A percentile compares a stretch with the other conserved stretches of the same genome.
phyloP scores from a whole-genome alignment of 2,797 vertebrate species.

The Chaetophractus vellerosus region DNA sequence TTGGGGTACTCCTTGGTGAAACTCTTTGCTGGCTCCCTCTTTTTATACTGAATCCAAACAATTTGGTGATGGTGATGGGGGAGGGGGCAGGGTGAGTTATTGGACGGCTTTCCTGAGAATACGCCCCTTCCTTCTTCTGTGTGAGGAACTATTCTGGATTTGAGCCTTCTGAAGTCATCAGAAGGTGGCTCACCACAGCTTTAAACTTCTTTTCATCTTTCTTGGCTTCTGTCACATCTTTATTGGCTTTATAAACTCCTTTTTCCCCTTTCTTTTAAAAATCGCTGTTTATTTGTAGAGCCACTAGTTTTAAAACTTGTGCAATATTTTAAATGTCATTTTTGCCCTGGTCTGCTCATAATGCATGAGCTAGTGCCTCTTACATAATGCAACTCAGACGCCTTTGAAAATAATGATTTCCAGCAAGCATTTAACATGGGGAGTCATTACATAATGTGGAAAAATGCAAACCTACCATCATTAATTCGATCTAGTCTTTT shows the following conservation, averaged over 20 bases:
- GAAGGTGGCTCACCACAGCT: constrained; percentile 59
- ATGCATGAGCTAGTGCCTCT: constrained; percentile 65
- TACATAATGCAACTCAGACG: constrained; percentile 58
- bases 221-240: constrained; percentile 69
- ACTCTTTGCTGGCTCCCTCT: neutral
- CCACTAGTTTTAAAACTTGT: constrained; percentile 77
- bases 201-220: constrained; percentile 71
- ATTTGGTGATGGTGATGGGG: neutral
- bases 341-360: constrained; percentile 71
- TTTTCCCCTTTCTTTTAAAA: constrained; percentile 69
- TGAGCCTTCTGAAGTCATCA: neutral
- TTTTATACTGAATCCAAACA: constrained; percentile 24
- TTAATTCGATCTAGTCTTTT: constrained; percentile 41
- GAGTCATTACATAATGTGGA: constrained; percentile 54
- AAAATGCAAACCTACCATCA: neutral
- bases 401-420: constrained; percentile 71
- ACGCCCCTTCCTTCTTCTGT: neutral
- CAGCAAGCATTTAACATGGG: constrained; percentile 56
- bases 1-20: neutral
- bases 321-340: constrained; percentile 76
- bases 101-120: constrained; percentile 27
- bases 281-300: constrained; percentile 79
- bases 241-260: constrained; percentile 72
- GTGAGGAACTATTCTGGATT: neutral
- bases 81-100: neutral